Percentiles rank a stretch among this genome's conserved stretches.
phyloP scores from a whole-genome alignment of 2,797 vertebrate genomes.

The Rousettus madagascariensis region DNA sequence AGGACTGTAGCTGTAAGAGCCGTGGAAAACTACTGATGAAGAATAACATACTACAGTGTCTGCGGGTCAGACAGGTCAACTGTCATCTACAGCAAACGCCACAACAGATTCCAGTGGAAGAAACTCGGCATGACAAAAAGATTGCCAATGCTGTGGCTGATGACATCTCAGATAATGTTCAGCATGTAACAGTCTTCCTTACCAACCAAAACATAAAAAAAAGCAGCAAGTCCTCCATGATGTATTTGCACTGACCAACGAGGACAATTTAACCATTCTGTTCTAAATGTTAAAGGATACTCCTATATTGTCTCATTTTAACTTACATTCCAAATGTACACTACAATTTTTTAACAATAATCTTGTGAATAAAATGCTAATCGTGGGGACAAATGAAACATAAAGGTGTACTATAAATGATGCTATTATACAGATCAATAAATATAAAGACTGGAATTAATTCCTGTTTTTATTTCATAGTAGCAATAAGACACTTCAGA shows the following conservation, averaged over 20 bases:
- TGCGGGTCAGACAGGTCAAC: neutral
- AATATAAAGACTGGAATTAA: conserved; percentile 26
- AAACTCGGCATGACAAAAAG: conserved; percentile 20
- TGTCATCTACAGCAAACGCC: neutral
- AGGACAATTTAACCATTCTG: neutral
- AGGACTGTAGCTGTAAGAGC: neutral
- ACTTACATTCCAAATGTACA: neutral
- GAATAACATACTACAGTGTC: neutral
- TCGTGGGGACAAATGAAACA: neutral
- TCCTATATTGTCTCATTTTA: conserved; percentile 45
- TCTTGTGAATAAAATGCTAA: conserved; percentile 26
- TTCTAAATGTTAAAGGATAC: conserved; percentile 28
- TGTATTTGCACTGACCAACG: neutral
- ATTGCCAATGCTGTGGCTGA: neutral
- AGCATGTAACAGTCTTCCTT: neutral
- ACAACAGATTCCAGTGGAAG: conserved; percentile 6
- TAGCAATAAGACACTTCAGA: neutral
- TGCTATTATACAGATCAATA: neutral
- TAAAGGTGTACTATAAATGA: conserved; percentile 5
- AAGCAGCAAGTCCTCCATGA: neutral
- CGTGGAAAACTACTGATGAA: conserved; percentile 26
- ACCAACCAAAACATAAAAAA: neutral
- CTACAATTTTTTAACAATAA: conserved; percentile 30
- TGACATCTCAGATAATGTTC: conserved; percentile 11
- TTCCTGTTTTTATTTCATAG: conserved; percentile 28